Conservation (phyloP, 2,888 invertebrate species). For the Caenorhabditis sinica region DNA sequence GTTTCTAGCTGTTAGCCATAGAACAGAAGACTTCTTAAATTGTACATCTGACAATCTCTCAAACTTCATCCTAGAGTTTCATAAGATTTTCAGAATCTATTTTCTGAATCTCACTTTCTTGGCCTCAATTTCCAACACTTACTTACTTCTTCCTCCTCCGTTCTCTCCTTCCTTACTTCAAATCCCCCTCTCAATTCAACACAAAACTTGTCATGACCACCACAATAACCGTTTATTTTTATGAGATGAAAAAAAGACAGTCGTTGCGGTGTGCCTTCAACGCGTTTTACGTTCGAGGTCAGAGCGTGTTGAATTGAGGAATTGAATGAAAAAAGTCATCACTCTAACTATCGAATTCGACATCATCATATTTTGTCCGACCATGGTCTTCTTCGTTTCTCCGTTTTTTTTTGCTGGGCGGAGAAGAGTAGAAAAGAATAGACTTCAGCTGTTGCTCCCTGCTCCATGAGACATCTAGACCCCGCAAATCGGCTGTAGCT, state of each 20-base stretch:
- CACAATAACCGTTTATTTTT: constrained; percentile 79
- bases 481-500: constrained; percentile 23
- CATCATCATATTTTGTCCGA: constrained; percentile 35
- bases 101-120: too few species aligned
- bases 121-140: constrained; percentile 5
- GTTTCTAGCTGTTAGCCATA: too few species aligned
- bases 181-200: constrained; percentile 42
- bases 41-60: too few species aligned
- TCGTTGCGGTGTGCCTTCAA: constrained; percentile 58
- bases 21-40: too few species aligned
- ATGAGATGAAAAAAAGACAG: constrained; percentile 68
- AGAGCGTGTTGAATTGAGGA: constrained; percentile 51
- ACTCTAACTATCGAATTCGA: constrained; percentile 30
- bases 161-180: neutral
- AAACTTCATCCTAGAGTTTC: too few species aligned
- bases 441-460: neutral
- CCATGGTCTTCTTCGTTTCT: neutral
- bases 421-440: neutral
- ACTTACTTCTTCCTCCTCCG: neutral
- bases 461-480: constrained; percentile 6
- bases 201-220: constrained; percentile 68
- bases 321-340: constrained; percentile 56
- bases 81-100: too few species aligned
- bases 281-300: constrained; percentile 65
- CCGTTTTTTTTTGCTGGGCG: neutral